phyloP scores from a whole-genome alignment of 2,888 invertebrate genomes.

The Limnephilus lunatus region DNA sequence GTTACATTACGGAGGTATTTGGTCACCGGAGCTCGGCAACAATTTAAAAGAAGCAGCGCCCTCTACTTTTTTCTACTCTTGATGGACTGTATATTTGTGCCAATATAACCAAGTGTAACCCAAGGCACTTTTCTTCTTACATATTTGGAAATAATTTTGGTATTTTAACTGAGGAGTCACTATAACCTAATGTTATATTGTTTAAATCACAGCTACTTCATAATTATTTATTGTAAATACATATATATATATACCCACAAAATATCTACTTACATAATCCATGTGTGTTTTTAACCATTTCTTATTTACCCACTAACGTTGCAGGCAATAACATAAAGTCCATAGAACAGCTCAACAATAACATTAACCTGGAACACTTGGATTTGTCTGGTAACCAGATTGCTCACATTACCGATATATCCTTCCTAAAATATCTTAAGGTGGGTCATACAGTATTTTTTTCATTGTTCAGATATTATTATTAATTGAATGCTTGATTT shows the following conservation, averaged over 20 bases:
- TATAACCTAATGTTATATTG: background rate
- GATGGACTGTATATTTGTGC: too few species aligned
- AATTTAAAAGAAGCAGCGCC: too few species aligned
- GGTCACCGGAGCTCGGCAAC: too few species aligned
- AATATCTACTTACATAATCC: background rate
- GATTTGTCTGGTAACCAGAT: conserved; percentile 95
- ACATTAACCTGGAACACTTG: conserved; percentile 87
- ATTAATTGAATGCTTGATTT: background rate
- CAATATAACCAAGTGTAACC: too few species aligned
- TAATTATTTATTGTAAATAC: background rate
- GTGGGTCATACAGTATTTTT: conserved; percentile 42
- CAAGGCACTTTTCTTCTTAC: too few species aligned
- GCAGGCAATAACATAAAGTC: conserved; percentile 94
- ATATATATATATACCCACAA: background rate
- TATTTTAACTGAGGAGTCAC: background rate
- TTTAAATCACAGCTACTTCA: background rate
- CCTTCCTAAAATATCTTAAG: conserved; percentile 88
- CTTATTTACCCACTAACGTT: conserved; percentile 55
- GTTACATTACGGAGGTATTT: too few species aligned
- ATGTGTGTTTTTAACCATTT: conserved; percentile 2
- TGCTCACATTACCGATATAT: conserved; percentile 89
- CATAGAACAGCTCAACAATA: conserved; percentile 92
- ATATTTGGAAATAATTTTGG: background rate
- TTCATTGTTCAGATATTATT: background rate
- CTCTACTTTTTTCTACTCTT: too few species aligned